Base-by-base conservation (phyloP, 2,888 invertebrate genomes). In the Prenolepis imparis region DNA sequence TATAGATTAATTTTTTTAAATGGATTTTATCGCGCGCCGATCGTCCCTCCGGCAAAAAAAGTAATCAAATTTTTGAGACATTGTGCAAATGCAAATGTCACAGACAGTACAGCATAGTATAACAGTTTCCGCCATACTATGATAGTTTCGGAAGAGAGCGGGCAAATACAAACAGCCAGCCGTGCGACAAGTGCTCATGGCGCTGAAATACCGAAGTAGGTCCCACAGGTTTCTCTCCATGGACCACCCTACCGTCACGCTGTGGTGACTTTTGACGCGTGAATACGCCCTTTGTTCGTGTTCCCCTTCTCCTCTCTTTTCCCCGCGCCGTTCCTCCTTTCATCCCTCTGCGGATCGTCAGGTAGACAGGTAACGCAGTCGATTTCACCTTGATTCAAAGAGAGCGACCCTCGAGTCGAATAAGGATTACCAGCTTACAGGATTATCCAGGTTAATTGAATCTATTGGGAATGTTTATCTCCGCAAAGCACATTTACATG, bases 221-320 rank as follows among this genome's bases (percentile, higher is more conserved):
- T 89, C 86, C 89, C 85, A 87, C 89, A 86, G 89, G 88, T 88
- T 84, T 84, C 83, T 74, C 67, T 81, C 85, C 84, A 63, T 90
- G 86, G 91, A 89, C 91, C 88, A 91, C 87, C 88, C 89, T 86
- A 86, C 87, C 91, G 93, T 93, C 91, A 93, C 92, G 93, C 92
- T 89, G 88, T 90, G 92, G 91, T 93, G 93, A 93, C 93, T 93
- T 90, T 88, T 91, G 92, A 93, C 91, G 92, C 92, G 92, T 93
- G 92, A 93, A 92, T 93, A 92, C 91, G 87, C 90, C 90, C 90
- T 90, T 91, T 89, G 90, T 91, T 88, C 87, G 85, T 64, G 52
- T 80, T 84, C 72, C 80, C 61, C 83, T 44, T 15, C 67, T 11
- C 80, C 82, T 36, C 24, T 32, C 32, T 21, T 84, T 77, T 77